Percentiles rank a stretch among this genome's conserved stretches.
Conservation (phyloP, 2,797 vertebrate species). For the Urosaurus nigricauda region DNA sequence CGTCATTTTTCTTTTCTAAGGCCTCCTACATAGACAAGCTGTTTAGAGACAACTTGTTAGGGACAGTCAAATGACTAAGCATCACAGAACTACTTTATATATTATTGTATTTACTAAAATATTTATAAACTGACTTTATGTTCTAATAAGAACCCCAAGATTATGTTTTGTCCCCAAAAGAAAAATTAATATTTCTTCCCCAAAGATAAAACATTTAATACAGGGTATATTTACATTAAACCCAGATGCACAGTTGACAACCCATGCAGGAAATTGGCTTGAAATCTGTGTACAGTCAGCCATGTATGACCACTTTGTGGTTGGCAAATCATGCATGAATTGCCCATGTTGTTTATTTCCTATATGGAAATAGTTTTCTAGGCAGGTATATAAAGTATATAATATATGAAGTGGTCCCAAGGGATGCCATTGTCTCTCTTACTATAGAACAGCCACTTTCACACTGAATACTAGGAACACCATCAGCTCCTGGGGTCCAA, state of each 20-base stretch:
- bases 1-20: neutral
- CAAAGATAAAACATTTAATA: neutral
- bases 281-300: neutral
- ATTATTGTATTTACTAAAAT: neutral
- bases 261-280: neutral
- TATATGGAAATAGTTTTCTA: neutral
- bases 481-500: neutral
- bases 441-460: conserved; percentile 1
- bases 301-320: neutral
- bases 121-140: neutral
- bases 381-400: neutral
- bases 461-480: neutral
- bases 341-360: neutral
- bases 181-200: neutral
- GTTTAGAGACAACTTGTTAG: neutral
- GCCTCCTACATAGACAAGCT: conserved; percentile 15
- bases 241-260: neutral
- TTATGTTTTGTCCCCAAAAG: neutral
- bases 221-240: neutral
- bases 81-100: neutral
- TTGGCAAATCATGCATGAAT: neutral
- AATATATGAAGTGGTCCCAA: too few species aligned
- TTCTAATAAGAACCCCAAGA: neutral
- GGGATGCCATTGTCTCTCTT: neutral
- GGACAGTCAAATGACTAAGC: neutral